Percentiles rank a stretch among this genome's conserved stretches.
These are phyloP conservation scores for Sebastes matsubarae DNA, from an alignment of 2,797 vertebrate species.

Conservation along the genomic window DNA sequence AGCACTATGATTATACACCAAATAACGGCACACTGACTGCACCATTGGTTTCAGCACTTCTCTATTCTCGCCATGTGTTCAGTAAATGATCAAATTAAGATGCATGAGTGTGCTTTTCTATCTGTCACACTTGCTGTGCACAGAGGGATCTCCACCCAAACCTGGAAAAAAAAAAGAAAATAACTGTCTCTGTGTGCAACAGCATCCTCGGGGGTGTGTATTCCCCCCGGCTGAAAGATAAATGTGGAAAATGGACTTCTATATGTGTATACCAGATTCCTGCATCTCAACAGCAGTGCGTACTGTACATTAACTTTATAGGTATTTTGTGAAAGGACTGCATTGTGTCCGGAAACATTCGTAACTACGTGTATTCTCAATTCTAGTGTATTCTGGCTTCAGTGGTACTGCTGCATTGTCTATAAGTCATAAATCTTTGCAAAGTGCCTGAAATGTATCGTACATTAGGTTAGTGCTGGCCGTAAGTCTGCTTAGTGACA, in stretches of 20 bases:
- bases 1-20: slow-evolving; percentile 29
- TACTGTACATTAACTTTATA: not conserved
- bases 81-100: slow-evolving; percentile 71
- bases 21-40: slow-evolving; percentile 39
- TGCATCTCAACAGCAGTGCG: not conserved
- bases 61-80: slow-evolving; percentile 59
- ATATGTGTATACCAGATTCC: not conserved
- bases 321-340: not conserved
- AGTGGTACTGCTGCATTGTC: not conserved
- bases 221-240: not conserved
- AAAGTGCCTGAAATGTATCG: not conserved
- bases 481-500: slow-evolving; percentile 11
- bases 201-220: not conserved
- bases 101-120: slow-evolving; percentile 66
- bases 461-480: not conserved
- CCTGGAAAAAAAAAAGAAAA: not conserved
- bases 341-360: not conserved
- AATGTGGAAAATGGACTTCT: not conserved
- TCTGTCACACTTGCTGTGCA: slow-evolving; percentile 64
- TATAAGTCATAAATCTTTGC: slow-evolving; percentile 10
- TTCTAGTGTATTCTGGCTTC: not conserved
- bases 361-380: not conserved
- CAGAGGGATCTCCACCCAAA: slow-evolving; percentile 51
- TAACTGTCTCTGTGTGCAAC: not conserved
- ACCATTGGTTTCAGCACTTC: slow-evolving; percentile 45